Evolutionary conservation across 1,140 invertebrate species (phyloP).

Genomic region (Armadillidium nasatum): DNA sequence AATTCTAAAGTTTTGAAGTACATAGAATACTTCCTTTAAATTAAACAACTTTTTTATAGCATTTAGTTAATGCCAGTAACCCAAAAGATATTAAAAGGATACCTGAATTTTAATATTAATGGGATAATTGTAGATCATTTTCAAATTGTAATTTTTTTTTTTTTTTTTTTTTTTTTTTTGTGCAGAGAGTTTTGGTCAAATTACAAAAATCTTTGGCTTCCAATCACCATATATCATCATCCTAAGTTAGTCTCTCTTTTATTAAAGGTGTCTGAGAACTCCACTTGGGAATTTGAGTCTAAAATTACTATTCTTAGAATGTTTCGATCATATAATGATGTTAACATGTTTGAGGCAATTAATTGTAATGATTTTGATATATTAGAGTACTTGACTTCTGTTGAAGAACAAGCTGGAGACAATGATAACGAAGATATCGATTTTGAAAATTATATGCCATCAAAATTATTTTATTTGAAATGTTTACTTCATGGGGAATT

Average conservation of each 20-base stretch:
- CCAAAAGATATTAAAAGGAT: too few relatives aligned
- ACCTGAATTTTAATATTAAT: too few relatives aligned
- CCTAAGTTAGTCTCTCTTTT: background rate
- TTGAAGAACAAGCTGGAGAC: too few relatives aligned
- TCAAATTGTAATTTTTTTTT: background rate
- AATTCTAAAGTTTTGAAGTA: too few relatives aligned
- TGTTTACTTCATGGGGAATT: background rate
- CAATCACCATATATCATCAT: background rate
- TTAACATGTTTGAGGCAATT: background rate
- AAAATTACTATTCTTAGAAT: background rate
- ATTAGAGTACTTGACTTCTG: too few relatives aligned
- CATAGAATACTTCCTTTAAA: too few relatives aligned
- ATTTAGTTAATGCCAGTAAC: too few relatives aligned
- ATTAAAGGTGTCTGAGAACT: background rate
- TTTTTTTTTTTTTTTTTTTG: background rate
- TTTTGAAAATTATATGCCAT: background rate
- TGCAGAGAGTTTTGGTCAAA: background rate
- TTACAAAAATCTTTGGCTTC: background rate
- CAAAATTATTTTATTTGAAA: background rate
- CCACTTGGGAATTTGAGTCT: background rate
- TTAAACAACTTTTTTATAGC: too few relatives aligned
- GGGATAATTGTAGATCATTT: background rate
- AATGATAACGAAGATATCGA: background rate
- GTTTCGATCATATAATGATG: background rate
- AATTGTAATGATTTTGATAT: background rate